Evolutionary conservation across 2,888 invertebrate genomes (phyloP).

Genomic region (Aleiodes alternator): DNA sequence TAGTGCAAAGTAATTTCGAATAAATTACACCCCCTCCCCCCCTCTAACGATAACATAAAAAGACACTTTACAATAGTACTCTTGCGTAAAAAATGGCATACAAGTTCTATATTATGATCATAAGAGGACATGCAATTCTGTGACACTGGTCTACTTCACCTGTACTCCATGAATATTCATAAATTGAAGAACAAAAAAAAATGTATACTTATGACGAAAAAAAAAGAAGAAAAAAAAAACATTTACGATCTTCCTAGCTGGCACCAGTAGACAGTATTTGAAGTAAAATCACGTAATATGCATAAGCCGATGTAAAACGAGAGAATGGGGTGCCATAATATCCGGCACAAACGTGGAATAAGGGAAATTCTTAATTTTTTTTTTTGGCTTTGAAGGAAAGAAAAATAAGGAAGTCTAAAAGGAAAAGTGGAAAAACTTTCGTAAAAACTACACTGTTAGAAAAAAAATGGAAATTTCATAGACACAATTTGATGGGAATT

Average conservation of each 20-base stretch:
- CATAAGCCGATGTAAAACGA: not conserved
- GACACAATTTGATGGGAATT: too few species aligned
- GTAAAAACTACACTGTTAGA: too few species aligned
- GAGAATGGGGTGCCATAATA: not conserved
- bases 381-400: too few species aligned
- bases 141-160: slow-evolving; percentile 6
- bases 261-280: slow-evolving; percentile 14
- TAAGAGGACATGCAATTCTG: not conserved
- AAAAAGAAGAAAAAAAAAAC: not conserved
- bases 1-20: too few species aligned
- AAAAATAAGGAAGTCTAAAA: too few species aligned
- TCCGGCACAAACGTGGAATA: too few species aligned
- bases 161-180: slow-evolving; percentile 18
- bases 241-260: slow-evolving; percentile 6
- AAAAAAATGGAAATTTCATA: too few species aligned
- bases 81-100: not conserved
- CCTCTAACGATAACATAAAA: too few species aligned
- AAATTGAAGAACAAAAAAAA: not conserved
- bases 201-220: not conserved
- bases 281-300: slow-evolving; percentile 19
- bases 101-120: slow-evolving; percentile 6
- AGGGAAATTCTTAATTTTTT: slow-evolving; percentile 3
- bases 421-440: too few species aligned
- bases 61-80: not conserved
- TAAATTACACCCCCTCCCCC: too few species aligned